Conservation (phyloP, 2,113 vertebrate species). For the Euleptes europaea region DNA sequence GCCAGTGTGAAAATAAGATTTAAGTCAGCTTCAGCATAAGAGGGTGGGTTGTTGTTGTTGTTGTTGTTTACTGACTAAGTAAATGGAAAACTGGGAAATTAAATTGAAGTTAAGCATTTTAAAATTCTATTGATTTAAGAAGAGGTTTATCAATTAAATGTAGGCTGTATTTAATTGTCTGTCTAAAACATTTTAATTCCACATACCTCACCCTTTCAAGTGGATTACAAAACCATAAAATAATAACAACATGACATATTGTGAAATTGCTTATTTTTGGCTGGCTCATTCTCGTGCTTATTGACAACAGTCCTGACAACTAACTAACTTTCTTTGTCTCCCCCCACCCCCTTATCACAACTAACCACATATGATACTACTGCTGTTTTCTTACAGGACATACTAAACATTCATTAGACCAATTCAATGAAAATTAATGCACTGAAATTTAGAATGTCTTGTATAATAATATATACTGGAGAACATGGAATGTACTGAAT, state of each 20-base stretch:
- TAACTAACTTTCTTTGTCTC: not conserved
- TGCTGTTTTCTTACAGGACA: not conserved
- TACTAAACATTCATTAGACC: not conserved
- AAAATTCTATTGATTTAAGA: not conserved
- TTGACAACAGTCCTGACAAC: not conserved
- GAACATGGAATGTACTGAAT: not conserved
- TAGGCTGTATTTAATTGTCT: too few species aligned
- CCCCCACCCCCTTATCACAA: not conserved
- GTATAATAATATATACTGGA: not conserved
- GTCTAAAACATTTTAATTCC: too few species aligned
- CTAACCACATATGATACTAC: not conserved
- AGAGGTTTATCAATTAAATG: too few species aligned
- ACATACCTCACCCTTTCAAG: too few species aligned
- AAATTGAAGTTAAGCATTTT: too few species aligned
- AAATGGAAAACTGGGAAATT: too few species aligned
- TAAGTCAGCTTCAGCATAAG: too few species aligned
- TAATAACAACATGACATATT: too few species aligned
- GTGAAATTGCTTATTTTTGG: not conserved
- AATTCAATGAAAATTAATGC: not conserved
- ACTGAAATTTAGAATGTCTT: not conserved
- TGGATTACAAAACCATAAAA: too few species aligned
- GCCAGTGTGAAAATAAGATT: too few species aligned
- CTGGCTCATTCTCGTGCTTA: not conserved
- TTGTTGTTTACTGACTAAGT: too few species aligned
- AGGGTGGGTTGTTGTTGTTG: too few species aligned